Evolutionary conservation across 2,797 vertebrate species (phyloP).

Genomic region (Mormyrops attenuatus): DNA sequence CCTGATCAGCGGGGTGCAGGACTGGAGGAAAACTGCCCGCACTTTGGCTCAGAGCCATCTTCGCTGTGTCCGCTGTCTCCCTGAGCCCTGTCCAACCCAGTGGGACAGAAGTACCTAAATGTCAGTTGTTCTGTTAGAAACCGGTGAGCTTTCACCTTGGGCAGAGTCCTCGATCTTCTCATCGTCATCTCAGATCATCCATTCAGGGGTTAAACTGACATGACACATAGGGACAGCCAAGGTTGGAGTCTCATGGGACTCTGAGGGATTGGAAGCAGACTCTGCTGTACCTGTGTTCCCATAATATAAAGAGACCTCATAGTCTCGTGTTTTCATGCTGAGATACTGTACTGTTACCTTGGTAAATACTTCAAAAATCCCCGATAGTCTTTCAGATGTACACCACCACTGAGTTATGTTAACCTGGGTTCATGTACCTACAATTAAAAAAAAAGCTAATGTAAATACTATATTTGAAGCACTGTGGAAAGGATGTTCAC

Average conservation of each 20-base stretch:
- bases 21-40: neutral
- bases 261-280: neutral
- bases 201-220: neutral
- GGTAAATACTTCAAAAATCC: neutral
- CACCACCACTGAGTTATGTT: conserved; percentile 54
- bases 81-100: neutral
- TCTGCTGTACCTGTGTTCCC: neutral
- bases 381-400: conserved; percentile 31
- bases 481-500: conserved; percentile 52
- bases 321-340: neutral
- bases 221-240: neutral
- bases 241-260: neutral
- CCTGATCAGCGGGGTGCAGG: neutral
- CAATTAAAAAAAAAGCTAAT: conserved; percentile 38
- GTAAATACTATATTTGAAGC: conserved; percentile 56
- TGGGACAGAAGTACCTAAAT: neutral
- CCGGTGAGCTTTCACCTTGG: neutral
- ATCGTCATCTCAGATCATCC: neutral
- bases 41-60: neutral
- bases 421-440: conserved; percentile 47
- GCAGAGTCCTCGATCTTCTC: neutral
- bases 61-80: neutral
- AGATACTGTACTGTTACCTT: conserved; percentile 10
- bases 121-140: neutral
- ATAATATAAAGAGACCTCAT: neutral